phyloP scores from a whole-genome alignment of 2,113 vertebrate species.

The Hippocampus guttulatus region DNA sequence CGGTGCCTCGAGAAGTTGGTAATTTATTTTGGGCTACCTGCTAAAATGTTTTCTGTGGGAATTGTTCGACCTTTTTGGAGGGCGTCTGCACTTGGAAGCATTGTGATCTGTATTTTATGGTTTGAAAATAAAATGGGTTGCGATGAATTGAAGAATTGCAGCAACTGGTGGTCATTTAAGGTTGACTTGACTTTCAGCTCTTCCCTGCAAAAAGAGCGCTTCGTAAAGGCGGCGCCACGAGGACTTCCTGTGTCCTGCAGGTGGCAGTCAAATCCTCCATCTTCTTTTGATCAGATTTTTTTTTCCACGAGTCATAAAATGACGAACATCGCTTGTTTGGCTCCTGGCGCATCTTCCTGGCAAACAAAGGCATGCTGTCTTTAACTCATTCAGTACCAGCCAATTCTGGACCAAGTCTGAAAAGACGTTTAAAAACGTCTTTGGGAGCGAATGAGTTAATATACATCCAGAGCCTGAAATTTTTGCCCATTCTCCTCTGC shows the following conservation, averaged over 20 bases:
- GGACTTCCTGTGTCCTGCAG: neutral
- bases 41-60: neutral
- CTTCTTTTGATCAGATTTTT: neutral
- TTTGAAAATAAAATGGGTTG: constrained; percentile 6
- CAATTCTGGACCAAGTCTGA: no score
- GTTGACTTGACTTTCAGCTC: neutral
- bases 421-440: no score
- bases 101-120: neutral
- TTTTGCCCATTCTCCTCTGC: no score
- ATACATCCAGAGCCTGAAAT: no score
- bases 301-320: no score
- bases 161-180: neutral
- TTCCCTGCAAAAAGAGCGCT: neutral
- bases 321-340: no score
- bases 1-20: neutral
- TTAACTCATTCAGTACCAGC: no score
- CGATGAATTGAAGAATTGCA: neutral
- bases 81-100: neutral
- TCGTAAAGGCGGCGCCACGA: neutral
- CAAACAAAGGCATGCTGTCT: no score
- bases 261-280: neutral
- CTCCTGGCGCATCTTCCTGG: no score
- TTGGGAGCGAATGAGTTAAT: no score
- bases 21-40: neutral
- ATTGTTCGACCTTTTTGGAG: neutral